phyloP scores from a whole-genome alignment of 1,140 invertebrate species.

The Pissodes strobi region DNA sequence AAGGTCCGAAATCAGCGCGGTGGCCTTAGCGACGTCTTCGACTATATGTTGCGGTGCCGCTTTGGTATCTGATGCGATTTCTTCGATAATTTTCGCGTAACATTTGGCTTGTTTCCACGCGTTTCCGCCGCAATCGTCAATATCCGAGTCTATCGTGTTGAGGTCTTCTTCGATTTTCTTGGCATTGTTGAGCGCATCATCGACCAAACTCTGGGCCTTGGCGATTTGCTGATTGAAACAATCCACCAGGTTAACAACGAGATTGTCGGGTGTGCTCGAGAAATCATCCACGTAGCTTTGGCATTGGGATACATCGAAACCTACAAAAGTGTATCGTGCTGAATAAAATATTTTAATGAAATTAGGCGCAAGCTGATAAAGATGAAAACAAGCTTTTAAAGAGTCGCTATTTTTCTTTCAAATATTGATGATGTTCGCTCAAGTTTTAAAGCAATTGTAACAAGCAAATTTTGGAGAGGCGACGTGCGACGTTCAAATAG shows the following conservation, averaged over 20 bases:
- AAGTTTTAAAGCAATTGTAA: too few species aligned
- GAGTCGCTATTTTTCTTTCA: background rate
- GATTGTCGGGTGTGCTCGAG: conserved; percentile 8
- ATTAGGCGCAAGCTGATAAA: too few species aligned
- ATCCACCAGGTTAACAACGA: conserved; percentile 1
- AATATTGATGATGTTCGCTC: too few species aligned
- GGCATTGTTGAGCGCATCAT: conserved; percentile 9
- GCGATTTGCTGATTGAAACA: conserved; percentile 15
- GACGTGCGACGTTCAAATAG: too few species aligned
- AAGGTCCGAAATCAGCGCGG: background rate
- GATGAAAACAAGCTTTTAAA: too few species aligned
- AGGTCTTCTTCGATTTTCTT: conserved; percentile 16
- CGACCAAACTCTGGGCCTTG: conserved; percentile 6
- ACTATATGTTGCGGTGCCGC: conserved; percentile 10
- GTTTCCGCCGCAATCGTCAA: conserved; percentile 14
- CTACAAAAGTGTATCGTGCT: background rate
- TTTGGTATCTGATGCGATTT: conserved; percentile 18
- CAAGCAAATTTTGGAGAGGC: too few species aligned
- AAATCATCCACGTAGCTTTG: conserved; percentile 13
- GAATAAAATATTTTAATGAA: background rate
- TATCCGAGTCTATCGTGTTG: conserved; percentile 2
- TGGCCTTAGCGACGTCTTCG: conserved; percentile 16
- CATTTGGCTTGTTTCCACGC: background rate
- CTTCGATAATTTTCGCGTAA: conserved; percentile 20
- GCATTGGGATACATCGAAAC: conserved; percentile 15